Conservation (phyloP, 2,113 vertebrate species). For the Piprites chloris region DNA sequence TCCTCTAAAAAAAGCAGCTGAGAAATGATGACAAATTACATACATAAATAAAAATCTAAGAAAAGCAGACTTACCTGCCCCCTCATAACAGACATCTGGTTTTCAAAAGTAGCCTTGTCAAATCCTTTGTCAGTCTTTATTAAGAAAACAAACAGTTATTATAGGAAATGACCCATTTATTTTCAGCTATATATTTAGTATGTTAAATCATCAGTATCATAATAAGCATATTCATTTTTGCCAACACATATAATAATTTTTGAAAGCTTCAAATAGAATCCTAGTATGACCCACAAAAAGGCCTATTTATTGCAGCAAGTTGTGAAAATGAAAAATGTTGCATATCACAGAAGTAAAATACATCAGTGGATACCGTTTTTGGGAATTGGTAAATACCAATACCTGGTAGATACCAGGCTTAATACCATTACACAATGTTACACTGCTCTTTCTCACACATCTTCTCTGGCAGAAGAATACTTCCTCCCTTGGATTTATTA, state of each 20-base stretch:
- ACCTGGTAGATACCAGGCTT: neutral
- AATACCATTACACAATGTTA: neutral
- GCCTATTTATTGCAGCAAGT: neutral
- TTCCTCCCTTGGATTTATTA: neutral
- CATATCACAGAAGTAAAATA: neutral
- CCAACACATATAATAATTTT: neutral
- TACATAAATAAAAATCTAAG: neutral
- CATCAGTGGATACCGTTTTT: neutral
- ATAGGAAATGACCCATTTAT: neutral
- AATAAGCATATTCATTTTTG: neutral
- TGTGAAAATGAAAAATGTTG: neutral
- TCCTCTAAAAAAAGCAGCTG: neutral
- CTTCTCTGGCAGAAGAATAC: neutral
- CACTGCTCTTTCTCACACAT: neutral
- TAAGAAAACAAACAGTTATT: neutral
- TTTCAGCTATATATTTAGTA: neutral
- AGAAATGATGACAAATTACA: neutral
- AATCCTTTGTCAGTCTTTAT: slow-evolving; percentile 90
- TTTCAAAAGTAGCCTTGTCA: slow-evolving; percentile 94
- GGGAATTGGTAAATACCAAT: neutral
- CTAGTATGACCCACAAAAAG: neutral
- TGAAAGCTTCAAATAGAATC: neutral
- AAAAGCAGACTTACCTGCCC: slow-evolving; percentile 85
- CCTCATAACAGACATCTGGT: slow-evolving; percentile 98
- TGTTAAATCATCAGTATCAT: neutral